phyloP scores from a whole-genome alignment of 2,113 vertebrate species.

The Nibea albiflora region DNA sequence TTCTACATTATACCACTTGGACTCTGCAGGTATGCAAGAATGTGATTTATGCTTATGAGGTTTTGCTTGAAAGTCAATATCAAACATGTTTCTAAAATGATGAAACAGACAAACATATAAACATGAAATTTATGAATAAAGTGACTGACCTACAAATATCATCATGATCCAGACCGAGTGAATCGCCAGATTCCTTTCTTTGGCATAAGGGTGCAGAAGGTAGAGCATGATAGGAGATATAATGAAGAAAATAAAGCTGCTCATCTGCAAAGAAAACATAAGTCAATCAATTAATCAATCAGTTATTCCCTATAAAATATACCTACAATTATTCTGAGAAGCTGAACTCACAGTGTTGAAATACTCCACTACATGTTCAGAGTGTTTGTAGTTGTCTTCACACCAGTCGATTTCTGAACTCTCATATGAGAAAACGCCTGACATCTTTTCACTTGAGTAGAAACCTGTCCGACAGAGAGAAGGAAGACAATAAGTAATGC shows the following conservation, averaged over 20 bases:
- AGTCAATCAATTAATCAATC: background rate
- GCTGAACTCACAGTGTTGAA: slow-evolving; percentile 92
- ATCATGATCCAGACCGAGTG: slow-evolving; percentile 86
- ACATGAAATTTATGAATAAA: background rate
- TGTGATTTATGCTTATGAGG: background rate
- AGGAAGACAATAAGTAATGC: background rate
- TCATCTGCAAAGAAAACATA: slow-evolving; percentile 83
- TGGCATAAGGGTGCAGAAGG: slow-evolving; percentile 89
- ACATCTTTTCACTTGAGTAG: slow-evolving; percentile 80
- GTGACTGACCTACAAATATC: slow-evolving; percentile 86
- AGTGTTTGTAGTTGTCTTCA: slow-evolving; percentile 92
- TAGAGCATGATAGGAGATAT: slow-evolving; percentile 90
- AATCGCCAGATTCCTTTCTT: slow-evolving; percentile 82
- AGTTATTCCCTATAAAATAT: no score
- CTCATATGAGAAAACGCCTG: slow-evolving; percentile 89
- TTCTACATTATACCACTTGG: background rate
- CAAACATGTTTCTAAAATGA: background rate
- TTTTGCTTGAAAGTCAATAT: background rate
- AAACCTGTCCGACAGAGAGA: slow-evolving; percentile 60
- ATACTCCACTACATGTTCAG: slow-evolving; percentile 90
- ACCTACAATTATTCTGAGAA: background rate
- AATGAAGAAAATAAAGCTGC: slow-evolving; percentile 92
- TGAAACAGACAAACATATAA: background rate
- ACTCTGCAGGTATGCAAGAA: background rate
- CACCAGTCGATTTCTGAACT: slow-evolving; percentile 98